Evolutionary conservation across 1,140 invertebrate genomes (phyloP), one percentile per base, ranked within the genome.

Genomic region (Seison nebaliae): DNA sequence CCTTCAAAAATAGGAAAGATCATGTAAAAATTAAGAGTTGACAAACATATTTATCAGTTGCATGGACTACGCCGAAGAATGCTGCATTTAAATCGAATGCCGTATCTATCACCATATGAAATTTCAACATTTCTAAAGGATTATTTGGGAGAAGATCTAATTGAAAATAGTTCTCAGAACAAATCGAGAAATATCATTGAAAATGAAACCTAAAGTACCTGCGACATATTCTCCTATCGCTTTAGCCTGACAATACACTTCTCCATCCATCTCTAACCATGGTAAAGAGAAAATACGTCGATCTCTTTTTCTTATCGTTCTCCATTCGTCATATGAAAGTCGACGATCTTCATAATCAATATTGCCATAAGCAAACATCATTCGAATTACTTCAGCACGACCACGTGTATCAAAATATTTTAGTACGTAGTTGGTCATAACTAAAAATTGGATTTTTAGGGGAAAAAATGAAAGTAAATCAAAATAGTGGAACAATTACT

Each of bases 371-470:
- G 22, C 39, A 28, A 46, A 46, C 3, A 45, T 32, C 19, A 45
- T 8, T 2, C 45, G 31, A 1, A 32, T 31, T 12, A 43, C 6
- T 28, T 46, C 45, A 7, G 44, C 45, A 9, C 45, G 30, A 18
- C 45, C 45, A 21, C 39, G 38, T 26, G 28, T 36, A 43, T 46
- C 30, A 35, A 46, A 46, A 33, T 46, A 46, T 14, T 26, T 36
- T 11, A 46, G 23, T 16, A 23, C 34, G 26, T 43, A 46, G 8
- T 7, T 16, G 6, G 36, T 8, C 23, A 36, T 36, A 4, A 18
- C 22, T 2, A n/a, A 35, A 21, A 28, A 26, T 26, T 26, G 15
- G 4, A 5, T 33, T 15, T 33, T 33, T 35, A 15, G 9, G 9
- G 9, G n/a, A 26, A n/a, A 26, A 26, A 26, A 26, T 26, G 9